phyloP scores from a whole-genome alignment of 2,113 vertebrate genomes.

The Stomatorhinus ivindoensis region DNA sequence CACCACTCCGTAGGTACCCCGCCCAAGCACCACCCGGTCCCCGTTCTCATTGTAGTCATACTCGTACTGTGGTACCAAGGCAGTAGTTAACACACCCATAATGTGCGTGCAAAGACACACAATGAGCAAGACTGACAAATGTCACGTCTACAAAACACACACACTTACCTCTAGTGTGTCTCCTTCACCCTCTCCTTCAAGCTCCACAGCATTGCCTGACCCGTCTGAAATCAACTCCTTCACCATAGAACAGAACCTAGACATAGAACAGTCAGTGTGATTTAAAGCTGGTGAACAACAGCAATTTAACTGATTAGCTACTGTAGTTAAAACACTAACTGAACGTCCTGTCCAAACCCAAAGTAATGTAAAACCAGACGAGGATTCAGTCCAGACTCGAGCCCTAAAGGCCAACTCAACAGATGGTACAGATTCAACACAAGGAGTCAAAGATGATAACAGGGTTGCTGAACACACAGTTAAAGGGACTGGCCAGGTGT shows the following conservation, averaged over 20 bases:
- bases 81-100: neutral
- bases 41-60: slow-evolving; percentile 68
- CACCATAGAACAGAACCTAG: slow-evolving; percentile 84
- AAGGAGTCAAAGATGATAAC: neutral
- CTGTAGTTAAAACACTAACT: neutral
- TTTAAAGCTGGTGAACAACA: neutral
- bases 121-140: neutral
- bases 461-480: neutral
- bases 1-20: slow-evolving; percentile 66
- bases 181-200: slow-evolving; percentile 76
- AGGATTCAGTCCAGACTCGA: neutral
- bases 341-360: neutral
- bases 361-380: neutral
- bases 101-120: neutral
- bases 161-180: slow-evolving; percentile 75
- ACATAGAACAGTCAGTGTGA: neutral
- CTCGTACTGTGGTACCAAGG: slow-evolving; percentile 55
- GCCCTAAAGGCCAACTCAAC: neutral
- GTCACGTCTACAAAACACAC: slow-evolving; percentile 3
- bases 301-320: neutral
- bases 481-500: neutral
- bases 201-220: slow-evolving; percentile 66
- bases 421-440: neutral
- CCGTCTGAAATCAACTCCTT: slow-evolving; percentile 81
- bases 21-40: slow-evolving; percentile 60